phyloP scores from a whole-genome alignment of 2,113 vertebrate species.

The Ploceus nigricollis region DNA sequence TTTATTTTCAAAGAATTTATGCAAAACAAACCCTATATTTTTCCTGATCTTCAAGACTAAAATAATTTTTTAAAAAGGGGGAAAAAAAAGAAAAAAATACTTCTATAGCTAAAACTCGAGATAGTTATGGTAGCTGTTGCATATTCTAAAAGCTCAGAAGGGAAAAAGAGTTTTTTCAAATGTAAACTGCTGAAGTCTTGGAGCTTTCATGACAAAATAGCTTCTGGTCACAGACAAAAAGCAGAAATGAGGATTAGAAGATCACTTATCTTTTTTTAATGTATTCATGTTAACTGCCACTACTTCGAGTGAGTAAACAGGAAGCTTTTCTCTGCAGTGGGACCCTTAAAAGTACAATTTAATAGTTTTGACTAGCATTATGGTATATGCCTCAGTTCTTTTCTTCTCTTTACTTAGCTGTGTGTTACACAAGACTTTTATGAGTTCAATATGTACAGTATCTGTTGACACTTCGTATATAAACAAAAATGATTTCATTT shows the following conservation, averaged over 20 bases:
- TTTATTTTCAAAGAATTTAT: conserved; percentile 50
- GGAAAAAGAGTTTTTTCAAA: not conserved
- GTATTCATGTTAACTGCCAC: not conserved
- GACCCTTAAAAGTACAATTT: not conserved
- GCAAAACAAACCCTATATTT: conserved; percentile 45
- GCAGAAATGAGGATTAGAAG: not conserved
- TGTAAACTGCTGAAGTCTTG: not conserved
- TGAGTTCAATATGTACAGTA: conserved; percentile 56
- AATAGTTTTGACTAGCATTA: conserved; percentile 18
- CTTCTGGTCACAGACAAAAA: conserved; percentile 35
- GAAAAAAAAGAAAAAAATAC: not conserved
- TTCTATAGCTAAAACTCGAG: not conserved
- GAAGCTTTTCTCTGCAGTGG: not conserved
- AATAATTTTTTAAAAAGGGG: not conserved
- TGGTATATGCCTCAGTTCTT: not conserved
- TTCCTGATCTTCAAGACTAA: not conserved
- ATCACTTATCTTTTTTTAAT: conserved; percentile 4
- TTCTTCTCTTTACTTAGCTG: conserved; percentile 11
- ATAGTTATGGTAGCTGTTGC: not conserved
- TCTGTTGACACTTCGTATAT: conserved; percentile 57
- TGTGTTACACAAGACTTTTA: conserved; percentile 37
- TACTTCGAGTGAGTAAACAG: not conserved
- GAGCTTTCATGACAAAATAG: conserved; percentile 17
- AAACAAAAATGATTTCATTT: conserved; percentile 57
- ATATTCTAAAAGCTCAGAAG: conserved; percentile 29